Evolutionary conservation across 2,888 invertebrate species (phyloP), one percentile per base, ranked within the genome.

Genomic region (Unio pictorum): DNA sequence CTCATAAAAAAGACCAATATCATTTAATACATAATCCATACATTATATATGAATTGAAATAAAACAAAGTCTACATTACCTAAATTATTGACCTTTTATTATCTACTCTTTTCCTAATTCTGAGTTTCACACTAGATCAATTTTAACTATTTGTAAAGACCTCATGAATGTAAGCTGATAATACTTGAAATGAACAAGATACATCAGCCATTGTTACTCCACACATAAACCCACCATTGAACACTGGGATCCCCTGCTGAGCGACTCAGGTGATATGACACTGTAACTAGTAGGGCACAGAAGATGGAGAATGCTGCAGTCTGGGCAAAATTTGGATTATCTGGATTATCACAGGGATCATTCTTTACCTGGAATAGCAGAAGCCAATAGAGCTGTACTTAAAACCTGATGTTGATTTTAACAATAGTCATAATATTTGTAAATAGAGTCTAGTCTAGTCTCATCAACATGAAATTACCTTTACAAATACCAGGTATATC

Each of bases 261-360:
- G 68, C 99, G 92, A 86, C 98, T 98, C 66, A 99, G 91, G 88
- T 98, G 97, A 88, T 98, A 99, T 4, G 96, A 94, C 66, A 95
- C 92, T 0, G 97, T 94, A 0, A 98, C 95, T 5, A 97, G 92
- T 63, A 97, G 92, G 11, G 96, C 97, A 88, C 95, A 96, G 90
- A 97, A 98, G 81, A 98, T 95, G 0, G 98, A 98, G 89, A 98
- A 98, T 3, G 97, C 91, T 67, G 97, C 94, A 86, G 97, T 96
- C 87, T 97, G 97, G 0, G 96, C 95, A 73, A 94, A 86, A 15
- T 45, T 15, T 45, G 45, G 45, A 34, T 34, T 34, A 93, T 89
- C 95, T 94, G 81, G 69, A 68, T 79, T 79, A 45, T 72, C 67
- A 72, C 76, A 78, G 3, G 73, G 73, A 20, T 75, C 59, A 3